Evolutionary conservation across 2,113 vertebrate genomes (phyloP).

Genomic region (Uria aalge): DNA sequence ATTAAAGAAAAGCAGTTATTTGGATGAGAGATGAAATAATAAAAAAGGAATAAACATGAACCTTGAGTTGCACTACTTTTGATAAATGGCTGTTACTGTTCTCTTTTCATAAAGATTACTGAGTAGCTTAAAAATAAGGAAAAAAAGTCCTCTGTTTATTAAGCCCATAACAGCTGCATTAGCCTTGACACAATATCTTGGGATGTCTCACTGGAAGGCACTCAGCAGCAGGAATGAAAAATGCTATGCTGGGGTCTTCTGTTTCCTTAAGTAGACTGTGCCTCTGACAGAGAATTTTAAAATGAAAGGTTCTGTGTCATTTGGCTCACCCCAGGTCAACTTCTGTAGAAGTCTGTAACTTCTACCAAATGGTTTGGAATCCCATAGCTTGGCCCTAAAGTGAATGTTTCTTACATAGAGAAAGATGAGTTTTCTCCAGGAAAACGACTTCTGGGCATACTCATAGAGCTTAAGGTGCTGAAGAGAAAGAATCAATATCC

Average conservation of each 20-base stretch:
- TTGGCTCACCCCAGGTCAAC: background rate
- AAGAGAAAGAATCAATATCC: background rate
- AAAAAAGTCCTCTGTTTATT: background rate
- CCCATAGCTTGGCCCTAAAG: background rate
- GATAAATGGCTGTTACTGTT: background rate
- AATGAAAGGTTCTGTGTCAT: background rate
- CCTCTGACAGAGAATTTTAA: background rate
- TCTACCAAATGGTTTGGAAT: background rate
- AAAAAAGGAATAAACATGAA: background rate
- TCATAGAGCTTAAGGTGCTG: background rate
- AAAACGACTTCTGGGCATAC: background rate
- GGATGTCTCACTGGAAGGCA: background rate
- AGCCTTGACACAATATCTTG: background rate
- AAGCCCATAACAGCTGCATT: background rate
- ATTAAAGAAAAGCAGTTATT: background rate
- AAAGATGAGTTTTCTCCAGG: background rate
- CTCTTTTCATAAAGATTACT: background rate
- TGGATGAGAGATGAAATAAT: background rate
- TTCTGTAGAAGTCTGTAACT: no score
- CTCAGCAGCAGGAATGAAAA: background rate
- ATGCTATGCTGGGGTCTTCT: background rate
- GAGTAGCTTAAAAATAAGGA: background rate
- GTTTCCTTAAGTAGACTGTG: background rate
- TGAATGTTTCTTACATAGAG: background rate
- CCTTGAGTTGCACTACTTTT: background rate